Evolutionary conservation across 1,140 invertebrate species (phyloP).

Genomic region (Eupeodes corollae): DNA sequence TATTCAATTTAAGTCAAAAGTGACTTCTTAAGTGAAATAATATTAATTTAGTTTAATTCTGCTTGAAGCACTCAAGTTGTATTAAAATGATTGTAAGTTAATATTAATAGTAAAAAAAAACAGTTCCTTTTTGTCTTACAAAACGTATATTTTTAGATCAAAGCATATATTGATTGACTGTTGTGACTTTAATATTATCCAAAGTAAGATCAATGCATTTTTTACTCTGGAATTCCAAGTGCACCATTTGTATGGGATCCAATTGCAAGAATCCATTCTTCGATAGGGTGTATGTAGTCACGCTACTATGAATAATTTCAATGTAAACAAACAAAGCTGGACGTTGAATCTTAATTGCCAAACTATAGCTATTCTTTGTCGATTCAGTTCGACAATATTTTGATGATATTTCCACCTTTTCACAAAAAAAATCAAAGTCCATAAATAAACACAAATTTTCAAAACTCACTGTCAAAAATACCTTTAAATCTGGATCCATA

Average conservation of each 20-base stretch:
- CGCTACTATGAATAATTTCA: conserved; percentile 24
- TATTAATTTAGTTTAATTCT: too few species aligned
- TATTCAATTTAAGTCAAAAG: too few species aligned
- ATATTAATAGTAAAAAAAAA: too few species aligned
- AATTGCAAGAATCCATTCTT: conserved; percentile 37
- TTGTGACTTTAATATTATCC: conserved; percentile 18
- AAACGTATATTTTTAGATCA: too few species aligned
- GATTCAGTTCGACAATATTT: conserved; percentile 11
- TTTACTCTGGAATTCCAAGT: conserved; percentile 15
- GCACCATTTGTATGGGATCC: conserved; percentile 18
- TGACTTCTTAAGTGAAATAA: too few species aligned
- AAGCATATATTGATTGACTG: conserved; percentile 28
- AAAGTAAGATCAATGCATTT: conserved; percentile 18
- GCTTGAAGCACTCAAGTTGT: too few species aligned
- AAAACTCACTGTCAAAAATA: conserved; percentile 1
- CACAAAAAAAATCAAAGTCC: neutral
- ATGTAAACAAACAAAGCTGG: conserved; percentile 33
- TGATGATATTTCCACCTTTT: conserved; percentile 19
- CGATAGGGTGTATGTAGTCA: conserved; percentile 24
- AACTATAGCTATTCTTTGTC: conserved; percentile 39
- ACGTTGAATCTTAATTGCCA: conserved; percentile 23
- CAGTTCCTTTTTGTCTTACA: too few species aligned
- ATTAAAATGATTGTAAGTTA: too few species aligned
- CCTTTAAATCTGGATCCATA: conserved; percentile 21
- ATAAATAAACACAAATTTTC: neutral